Percentiles rank a stretch among this genome's conserved stretches.
These are phyloP conservation scores for Cephalopterus ornatus DNA, from an alignment of 2,113 vertebrate species.

Conservation along the genomic window DNA sequence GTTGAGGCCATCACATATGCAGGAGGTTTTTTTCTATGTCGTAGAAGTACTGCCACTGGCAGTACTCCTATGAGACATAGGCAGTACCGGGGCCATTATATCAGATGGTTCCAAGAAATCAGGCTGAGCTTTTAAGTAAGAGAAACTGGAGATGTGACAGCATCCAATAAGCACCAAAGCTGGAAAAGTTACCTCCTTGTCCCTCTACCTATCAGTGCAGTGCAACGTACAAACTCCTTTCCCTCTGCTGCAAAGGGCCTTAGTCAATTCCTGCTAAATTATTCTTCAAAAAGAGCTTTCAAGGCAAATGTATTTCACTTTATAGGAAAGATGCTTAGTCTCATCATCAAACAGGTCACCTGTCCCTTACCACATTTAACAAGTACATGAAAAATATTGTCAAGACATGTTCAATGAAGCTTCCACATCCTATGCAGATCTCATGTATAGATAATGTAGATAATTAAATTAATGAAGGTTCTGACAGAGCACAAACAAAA, in stretches of 20 bases:
- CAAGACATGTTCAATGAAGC: neutral
- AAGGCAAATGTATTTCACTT: neutral
- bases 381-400: neutral
- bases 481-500: neutral
- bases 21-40: neutral
- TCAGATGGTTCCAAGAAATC: neutral
- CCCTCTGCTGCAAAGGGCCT: neutral
- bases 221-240: neutral
- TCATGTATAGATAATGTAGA: neutral
- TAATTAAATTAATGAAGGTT: conserved; percentile 14
- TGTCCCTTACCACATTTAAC: neutral
- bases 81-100: neutral
- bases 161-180: neutral
- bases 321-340: neutral
- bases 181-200: neutral
- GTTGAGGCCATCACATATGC: neutral
- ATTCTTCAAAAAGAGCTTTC: neutral
- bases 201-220: neutral
- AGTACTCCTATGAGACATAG: neutral
- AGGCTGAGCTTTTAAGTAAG: neutral
- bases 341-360: neutral
- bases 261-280: neutral
- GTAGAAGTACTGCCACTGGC: neutral
- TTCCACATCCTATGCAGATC: neutral
- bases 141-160: neutral